phyloP scores from a whole-genome alignment of 2,797 vertebrate genomes.

The Melopsittacus undulatus region DNA sequence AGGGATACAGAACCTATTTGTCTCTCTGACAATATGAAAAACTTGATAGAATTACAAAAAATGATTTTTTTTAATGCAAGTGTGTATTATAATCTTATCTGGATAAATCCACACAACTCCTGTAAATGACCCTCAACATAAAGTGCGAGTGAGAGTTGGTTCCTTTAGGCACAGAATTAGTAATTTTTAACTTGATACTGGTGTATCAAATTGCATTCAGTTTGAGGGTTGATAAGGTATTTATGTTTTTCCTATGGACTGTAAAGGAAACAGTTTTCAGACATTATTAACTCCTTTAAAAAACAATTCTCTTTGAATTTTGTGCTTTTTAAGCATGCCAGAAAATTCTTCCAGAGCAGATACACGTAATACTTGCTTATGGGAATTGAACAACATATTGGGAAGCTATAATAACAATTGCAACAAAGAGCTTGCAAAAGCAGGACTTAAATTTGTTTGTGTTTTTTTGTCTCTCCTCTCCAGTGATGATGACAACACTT shows the following conservation, averaged over 20 bases:
- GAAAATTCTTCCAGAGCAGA: background rate
- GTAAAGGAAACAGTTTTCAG: slow-evolving; percentile 8
- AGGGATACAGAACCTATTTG: background rate
- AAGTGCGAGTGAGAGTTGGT: background rate
- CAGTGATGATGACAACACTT: background rate
- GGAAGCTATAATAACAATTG: background rate
- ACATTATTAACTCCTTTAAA: background rate
- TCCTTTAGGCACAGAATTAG: background rate
- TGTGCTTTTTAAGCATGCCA: background rate
- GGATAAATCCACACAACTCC: background rate
- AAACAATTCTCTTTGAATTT: background rate
- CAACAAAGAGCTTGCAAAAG: background rate
- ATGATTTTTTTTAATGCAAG: background rate
- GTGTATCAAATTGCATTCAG: background rate
- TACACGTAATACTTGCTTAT: background rate
- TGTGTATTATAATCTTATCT: background rate
- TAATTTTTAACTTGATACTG: slow-evolving; percentile 4
- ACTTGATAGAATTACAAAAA: background rate
- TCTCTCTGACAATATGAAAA: background rate
- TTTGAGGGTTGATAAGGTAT: background rate
- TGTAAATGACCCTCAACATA: background rate
- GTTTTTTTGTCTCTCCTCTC: background rate
- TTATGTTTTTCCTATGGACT: slow-evolving; percentile 10
- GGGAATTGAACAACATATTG: background rate
- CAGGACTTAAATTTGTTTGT: background rate